phyloP scores from a whole-genome alignment of 2,113 vertebrate genomes.

The Tauraco erythrolophus region DNA sequence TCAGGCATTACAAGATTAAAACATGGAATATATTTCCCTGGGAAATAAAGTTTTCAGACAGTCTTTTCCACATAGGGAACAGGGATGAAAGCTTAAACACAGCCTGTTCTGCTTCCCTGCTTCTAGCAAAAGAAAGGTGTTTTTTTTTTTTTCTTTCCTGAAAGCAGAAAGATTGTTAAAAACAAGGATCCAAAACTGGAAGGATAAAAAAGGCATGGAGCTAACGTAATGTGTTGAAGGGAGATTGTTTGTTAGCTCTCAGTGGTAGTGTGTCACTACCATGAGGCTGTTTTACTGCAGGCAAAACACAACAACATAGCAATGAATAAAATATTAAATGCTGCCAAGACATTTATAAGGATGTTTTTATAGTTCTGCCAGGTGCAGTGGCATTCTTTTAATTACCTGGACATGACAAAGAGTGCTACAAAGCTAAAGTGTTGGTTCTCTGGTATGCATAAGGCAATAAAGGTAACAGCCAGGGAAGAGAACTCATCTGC shows the following conservation, averaged over 20 bases:
- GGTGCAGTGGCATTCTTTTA: not conserved
- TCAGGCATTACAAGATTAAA: slow-evolving; percentile 11
- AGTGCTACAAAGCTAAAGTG: not conserved
- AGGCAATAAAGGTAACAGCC: not conserved
- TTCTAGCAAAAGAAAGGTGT: not conserved
- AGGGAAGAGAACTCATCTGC: not conserved
- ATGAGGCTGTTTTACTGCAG: not conserved
- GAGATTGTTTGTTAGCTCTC: not conserved
- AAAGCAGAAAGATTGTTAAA: not conserved
- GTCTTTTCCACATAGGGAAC: not conserved
- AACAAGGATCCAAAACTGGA: not conserved
- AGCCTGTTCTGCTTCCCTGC: not conserved
- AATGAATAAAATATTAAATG: slow-evolving; percentile 47
- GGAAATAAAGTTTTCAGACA: slow-evolving; percentile 15
- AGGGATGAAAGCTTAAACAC: not conserved
- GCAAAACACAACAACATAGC: not conserved
- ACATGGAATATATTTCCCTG: not conserved
- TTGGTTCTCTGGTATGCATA: not conserved
- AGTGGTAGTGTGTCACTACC: not conserved
- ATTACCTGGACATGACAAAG: slow-evolving; percentile 34
- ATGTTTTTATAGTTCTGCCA: not conserved
- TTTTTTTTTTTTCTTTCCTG: not conserved
- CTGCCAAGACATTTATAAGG: slow-evolving; percentile 23
- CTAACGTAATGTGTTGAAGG: not conserved
- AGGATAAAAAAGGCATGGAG: not conserved